Evolutionary conservation across 2,888 invertebrate species (phyloP).

Genomic region (Hartigia nigra): DNA sequence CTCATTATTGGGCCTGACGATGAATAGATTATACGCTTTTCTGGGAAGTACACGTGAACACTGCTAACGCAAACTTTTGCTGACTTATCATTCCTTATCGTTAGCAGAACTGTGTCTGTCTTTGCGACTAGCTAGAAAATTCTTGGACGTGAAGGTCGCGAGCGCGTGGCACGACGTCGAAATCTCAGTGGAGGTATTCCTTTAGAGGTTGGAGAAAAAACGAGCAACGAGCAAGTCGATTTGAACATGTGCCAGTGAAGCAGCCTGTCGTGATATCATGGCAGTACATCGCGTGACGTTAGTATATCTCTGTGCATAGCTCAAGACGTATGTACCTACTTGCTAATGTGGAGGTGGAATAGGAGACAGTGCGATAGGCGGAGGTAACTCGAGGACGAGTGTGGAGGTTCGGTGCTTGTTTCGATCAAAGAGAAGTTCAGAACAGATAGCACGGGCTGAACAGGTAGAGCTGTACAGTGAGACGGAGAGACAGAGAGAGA

Average conservation of each 20-base stretch:
- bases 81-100: background rate
- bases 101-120: background rate
- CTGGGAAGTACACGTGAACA: background rate
- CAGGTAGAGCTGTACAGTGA: background rate
- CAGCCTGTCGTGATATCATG: background rate
- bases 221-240: background rate
- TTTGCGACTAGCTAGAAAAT: background rate
- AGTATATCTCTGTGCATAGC: background rate
- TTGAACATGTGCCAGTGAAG: background rate
- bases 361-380: background rate
- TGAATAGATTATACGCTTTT: background rate
- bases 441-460: background rate
- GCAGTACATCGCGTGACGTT: background rate
- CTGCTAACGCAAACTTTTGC: background rate
- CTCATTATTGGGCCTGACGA: background rate
- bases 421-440: background rate
- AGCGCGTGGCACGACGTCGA: background rate
- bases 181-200: background rate
- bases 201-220: background rate
- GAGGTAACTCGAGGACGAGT: background rate
- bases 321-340: background rate
- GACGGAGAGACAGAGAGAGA: no score
- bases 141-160: background rate
- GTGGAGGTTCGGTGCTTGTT: background rate
- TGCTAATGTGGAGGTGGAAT: background rate